Conservation (phyloP, 2,888 invertebrate species). For the Anorthoa munda region DNA sequence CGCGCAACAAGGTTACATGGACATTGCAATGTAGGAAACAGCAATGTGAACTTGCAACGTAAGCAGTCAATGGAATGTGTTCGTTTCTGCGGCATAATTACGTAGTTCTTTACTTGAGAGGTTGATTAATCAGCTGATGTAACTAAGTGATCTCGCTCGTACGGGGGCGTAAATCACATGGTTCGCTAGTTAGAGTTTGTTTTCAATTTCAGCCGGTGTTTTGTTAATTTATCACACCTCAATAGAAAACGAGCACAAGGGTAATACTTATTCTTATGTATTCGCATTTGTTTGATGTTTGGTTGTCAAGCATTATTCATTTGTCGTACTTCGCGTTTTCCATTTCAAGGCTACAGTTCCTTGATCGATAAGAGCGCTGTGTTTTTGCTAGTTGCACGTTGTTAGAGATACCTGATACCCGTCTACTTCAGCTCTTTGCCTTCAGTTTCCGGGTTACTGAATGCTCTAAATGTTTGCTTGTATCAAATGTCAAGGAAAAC, state of each 20-base stretch:
- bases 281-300: slow-evolving; percentile 16
- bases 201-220: slow-evolving; percentile 35
- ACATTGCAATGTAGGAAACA: slow-evolving; percentile 56
- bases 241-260: slow-evolving; percentile 53
- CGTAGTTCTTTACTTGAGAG: slow-evolving; percentile 44
- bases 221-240: slow-evolving; percentile 41
- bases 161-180: slow-evolving; percentile 29
- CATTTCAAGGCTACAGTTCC: slow-evolving; percentile 33
- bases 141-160: slow-evolving; percentile 42
- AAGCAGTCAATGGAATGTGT: slow-evolving; percentile 45
- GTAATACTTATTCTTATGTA: slow-evolving; percentile 13
- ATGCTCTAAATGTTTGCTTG: slow-evolving; percentile 40
- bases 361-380: slow-evolving; percentile 13
- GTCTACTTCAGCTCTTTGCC: slow-evolving; percentile 45
- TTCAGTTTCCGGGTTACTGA: slow-evolving; percentile 40
- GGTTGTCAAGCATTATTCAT: slow-evolving; percentile 24
- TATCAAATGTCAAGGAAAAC: slow-evolving; percentile 46
- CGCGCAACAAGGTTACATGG: slow-evolving; percentile 53
- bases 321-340: slow-evolving; percentile 13
- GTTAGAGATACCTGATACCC: slow-evolving; percentile 29
- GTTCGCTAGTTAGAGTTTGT: slow-evolving; percentile 34
- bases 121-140: slow-evolving; percentile 52
- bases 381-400: slow-evolving; percentile 22
- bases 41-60: slow-evolving; percentile 51
- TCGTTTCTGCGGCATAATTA: slow-evolving; percentile 41